Conservation (phyloP, 2,113 vertebrate species). For the Elephantulus edwardii region DNA sequence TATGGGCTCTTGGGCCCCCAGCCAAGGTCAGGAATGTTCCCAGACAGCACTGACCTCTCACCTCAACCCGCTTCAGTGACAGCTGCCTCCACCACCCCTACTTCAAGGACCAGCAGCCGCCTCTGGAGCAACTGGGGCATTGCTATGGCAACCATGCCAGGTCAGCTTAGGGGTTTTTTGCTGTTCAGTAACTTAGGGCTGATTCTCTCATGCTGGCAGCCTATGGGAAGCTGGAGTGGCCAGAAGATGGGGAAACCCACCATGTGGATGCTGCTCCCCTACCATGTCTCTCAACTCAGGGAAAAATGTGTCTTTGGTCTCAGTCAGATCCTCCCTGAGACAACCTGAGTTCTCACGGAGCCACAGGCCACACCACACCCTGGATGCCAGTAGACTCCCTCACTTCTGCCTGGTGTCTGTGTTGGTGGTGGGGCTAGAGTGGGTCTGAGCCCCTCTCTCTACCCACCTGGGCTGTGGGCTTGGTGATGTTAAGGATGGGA, state of each 20-base stretch:
- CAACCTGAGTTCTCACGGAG: not conserved
- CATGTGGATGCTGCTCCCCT: no score
- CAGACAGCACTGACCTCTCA: constrained; percentile 67
- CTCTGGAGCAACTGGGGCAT: constrained; percentile 61
- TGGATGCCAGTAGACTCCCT: constrained; percentile 26
- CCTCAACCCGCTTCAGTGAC: constrained; percentile 7
- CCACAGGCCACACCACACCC: not conserved
- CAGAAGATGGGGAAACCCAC: not conserved
- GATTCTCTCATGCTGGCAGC: not conserved
- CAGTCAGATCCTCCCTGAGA: not conserved
- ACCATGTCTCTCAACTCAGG: not conserved
- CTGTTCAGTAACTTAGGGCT: not conserved
- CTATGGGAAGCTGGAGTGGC: not conserved
- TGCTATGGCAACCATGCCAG: constrained; percentile 51
- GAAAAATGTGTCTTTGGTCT: not conserved
- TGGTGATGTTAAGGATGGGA: not conserved
- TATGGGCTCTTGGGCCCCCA: not conserved
- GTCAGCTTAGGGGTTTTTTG: not conserved
- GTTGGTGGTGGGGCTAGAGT: not conserved
- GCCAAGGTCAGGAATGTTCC: constrained; percentile 43
- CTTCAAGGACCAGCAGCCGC: constrained; percentile 55
- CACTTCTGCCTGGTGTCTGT: constrained; percentile 20
- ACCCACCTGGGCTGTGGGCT: not conserved
- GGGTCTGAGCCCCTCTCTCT: not conserved
- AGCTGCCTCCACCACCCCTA: not conserved